Base-by-base conservation (phyloP, 2,888 invertebrate genomes). In the Desoria tigrina region DNA sequence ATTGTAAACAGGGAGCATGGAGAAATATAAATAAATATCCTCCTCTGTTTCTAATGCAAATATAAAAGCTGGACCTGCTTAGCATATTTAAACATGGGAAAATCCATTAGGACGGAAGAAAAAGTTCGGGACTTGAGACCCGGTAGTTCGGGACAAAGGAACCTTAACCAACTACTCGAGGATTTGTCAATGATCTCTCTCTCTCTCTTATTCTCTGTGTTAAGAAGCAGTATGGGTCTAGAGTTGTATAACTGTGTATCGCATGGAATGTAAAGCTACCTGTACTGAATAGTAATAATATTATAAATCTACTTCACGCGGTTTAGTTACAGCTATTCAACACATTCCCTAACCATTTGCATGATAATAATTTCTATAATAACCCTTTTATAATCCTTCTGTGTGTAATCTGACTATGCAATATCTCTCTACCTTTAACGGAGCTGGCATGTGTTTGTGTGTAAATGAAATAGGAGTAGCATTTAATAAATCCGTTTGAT, bases 281-380 rank as follows among this genome's bases (percentile, higher is more conserved):
- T 32, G 32, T 32, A 11, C 32, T 32, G 32, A 32, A 32, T 32
- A 32, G 32, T 11, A 32, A 32, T 32, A 32, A 45, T 16, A 45
- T 45, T 45, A 39, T 61, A 50, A 37, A 65, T 66, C 60, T 69
- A 64, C 67, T 67, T 71, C 66, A 71, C 68, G 73, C 71, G 69
- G 69, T 68, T 71, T 66, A 66, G 68, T 55, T 59, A 68, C 61
- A 58, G 61, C 64, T 64, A 67, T 67, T 72, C 69, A 72, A 65
- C 67, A 65, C 68, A 68, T 71, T 68, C 66, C 63, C 62, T 51
- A 56, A 42, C 24, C 59, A 72, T 72, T 72, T 64, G 72, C 72
- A 72, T 72, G 24, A 67, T 61, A 72, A 72, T 62, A 63, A 42
- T 39, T 42, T 42, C 23, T 21, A 23, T 18, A 42, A 42, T 42